These are phyloP conservation scores for Coenonympha arcania DNA, from an alignment of 2,888 invertebrate species.

Conservation along the genomic window DNA sequence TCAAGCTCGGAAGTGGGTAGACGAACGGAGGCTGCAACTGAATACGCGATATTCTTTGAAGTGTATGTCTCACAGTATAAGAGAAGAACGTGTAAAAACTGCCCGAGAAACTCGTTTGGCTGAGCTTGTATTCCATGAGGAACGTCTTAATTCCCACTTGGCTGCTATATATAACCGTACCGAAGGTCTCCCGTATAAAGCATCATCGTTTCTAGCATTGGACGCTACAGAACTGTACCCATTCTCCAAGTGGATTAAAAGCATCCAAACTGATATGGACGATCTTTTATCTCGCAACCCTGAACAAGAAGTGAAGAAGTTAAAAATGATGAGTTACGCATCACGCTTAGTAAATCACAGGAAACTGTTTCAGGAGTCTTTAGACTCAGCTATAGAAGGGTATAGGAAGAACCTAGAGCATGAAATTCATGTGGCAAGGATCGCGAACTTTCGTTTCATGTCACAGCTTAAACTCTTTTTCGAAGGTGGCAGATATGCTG, in stretches of 20 bases:
- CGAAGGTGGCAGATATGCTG: constrained; percentile 51
- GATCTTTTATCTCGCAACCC: constrained; percentile 32
- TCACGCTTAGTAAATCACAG: constrained; percentile 46
- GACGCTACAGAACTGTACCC: constrained; percentile 50
- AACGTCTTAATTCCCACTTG: constrained; percentile 49
- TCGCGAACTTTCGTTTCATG: constrained; percentile 52
- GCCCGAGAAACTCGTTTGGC: constrained; percentile 41
- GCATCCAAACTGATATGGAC: constrained; percentile 39
- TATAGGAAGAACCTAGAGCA: constrained; percentile 40
- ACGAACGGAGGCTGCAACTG: constrained; percentile 42
- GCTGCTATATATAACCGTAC: constrained; percentile 44
- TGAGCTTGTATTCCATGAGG: constrained; percentile 49
- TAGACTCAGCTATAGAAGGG: constrained; percentile 36
- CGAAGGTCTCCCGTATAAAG: constrained; percentile 39
- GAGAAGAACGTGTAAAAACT: constrained; percentile 49
- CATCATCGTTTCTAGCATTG: constrained; percentile 38
- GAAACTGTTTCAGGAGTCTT: constrained; percentile 45
- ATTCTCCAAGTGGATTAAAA: constrained; percentile 39
- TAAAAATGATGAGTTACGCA: constrained; percentile 55
- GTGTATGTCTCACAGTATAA: constrained; percentile 48
- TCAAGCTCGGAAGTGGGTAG: constrained; percentile 50
- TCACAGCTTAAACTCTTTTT: constrained; percentile 43
- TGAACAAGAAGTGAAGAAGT: constrained; percentile 40
- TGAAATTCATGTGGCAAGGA: constrained; percentile 51
- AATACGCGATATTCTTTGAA: constrained; percentile 53